Percentiles rank a stretch among this genome's conserved stretches.
Conservation (phyloP, 2,113 vertebrate genomes). For the Sakesphorus luctuosus region DNA sequence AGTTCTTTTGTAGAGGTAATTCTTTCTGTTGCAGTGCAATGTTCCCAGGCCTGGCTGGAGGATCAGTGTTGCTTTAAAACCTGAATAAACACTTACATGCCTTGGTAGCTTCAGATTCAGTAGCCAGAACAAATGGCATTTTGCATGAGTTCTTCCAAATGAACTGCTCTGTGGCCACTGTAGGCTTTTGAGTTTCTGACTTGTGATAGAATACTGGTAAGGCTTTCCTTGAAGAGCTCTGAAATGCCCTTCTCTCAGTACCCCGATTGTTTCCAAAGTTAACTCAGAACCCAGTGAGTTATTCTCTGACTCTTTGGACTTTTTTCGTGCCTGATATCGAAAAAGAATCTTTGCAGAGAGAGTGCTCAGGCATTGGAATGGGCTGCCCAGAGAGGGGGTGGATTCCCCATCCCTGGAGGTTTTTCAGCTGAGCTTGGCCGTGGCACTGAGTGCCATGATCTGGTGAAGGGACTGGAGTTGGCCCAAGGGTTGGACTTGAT, state of each 20-base stretch:
- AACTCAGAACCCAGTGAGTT: background rate
- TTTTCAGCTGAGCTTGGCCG: too few species aligned
- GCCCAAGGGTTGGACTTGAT: too few species aligned
- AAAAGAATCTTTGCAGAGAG: too few species aligned
- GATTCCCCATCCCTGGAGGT: too few species aligned
- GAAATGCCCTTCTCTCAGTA: background rate
- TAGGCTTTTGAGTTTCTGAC: background rate
- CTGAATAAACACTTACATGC: background rate
- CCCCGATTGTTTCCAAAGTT: background rate
- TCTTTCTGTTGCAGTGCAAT: background rate
- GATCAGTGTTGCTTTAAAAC: constrained; percentile 14
- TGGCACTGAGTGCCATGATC: too few species aligned
- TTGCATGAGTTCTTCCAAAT: constrained; percentile 34
- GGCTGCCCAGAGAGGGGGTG: too few species aligned
- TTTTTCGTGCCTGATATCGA: constrained; percentile 1
- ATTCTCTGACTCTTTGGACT: constrained; percentile 16
- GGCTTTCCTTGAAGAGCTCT: background rate
- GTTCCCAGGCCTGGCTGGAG: constrained; percentile 5
- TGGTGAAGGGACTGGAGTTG: too few species aligned
- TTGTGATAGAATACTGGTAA: background rate
- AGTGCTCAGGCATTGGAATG: too few species aligned
- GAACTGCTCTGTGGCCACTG: background rate
- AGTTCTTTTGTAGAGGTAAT: background rate
- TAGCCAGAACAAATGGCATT: constrained; percentile 36
- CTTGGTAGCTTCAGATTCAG: background rate